These are phyloP conservation scores for Listronotus bonariensis DNA, from an alignment of 1,140 invertebrate species.

Conservation along the genomic window DNA sequence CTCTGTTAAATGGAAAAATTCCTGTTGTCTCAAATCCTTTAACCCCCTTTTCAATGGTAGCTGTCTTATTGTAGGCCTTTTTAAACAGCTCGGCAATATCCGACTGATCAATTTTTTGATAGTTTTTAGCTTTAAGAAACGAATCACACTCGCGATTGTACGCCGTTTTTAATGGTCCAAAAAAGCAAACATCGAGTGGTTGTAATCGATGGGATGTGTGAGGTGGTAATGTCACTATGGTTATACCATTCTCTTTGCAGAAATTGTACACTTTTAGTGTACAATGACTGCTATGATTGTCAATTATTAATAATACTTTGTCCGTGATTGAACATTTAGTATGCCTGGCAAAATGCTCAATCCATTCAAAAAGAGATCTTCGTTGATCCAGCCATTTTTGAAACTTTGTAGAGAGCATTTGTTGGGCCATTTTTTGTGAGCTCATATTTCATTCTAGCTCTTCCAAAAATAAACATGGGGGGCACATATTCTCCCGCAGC, in stretches of 20 bases:
- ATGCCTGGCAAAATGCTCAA: slow-evolving; percentile 18
- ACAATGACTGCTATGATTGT: slow-evolving; percentile 41
- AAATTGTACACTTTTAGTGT: slow-evolving; percentile 15
- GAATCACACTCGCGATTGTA: slow-evolving; percentile 32
- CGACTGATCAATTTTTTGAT: slow-evolving; percentile 37
- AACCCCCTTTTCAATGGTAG: slow-evolving; percentile 44
- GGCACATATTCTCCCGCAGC: background rate
- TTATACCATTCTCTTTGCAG: slow-evolving; percentile 18
- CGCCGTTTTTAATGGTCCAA: slow-evolving; percentile 17
- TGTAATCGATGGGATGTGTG: slow-evolving; percentile 48
- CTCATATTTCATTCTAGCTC: slow-evolving; percentile 5
- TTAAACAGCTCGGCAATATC: slow-evolving; percentile 50
- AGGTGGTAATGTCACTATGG: slow-evolving; percentile 34
- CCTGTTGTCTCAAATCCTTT: slow-evolving; percentile 35
- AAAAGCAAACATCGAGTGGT: slow-evolving; percentile 51
- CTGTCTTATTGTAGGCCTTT: slow-evolving; percentile 50
- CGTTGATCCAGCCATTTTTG: background rate
- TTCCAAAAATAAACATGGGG: slow-evolving; percentile 13
- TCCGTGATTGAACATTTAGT: slow-evolving; percentile 10
- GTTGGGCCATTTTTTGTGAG: too few species aligned
- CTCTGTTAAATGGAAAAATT: slow-evolving; percentile 40
- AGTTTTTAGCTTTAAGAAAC: slow-evolving; percentile 22
- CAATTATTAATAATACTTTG: slow-evolving; percentile 47
- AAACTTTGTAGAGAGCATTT: too few species aligned
- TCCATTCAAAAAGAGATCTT: slow-evolving; percentile 12